phyloP scores from a whole-genome alignment of 2,113 vertebrate species.

The Ranitomeya variabilis region DNA sequence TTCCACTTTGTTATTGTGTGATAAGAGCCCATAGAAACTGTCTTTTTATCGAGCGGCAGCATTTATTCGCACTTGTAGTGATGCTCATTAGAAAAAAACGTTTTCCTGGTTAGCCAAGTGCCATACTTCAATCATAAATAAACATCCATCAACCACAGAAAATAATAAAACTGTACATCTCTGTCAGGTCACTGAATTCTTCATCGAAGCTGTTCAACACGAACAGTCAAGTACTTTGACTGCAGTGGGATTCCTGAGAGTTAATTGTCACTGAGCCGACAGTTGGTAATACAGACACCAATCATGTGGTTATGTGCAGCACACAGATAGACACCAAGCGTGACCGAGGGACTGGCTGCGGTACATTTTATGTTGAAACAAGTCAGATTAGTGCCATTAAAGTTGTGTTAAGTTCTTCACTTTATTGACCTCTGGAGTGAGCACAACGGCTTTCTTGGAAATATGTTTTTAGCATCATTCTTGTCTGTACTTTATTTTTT shows the following conservation, averaged over 20 bases:
- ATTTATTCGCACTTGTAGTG: background rate
- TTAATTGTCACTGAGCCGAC: slow-evolving; percentile 19
- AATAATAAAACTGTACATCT: background rate
- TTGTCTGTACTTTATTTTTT: too few species aligned
- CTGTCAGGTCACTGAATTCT: background rate
- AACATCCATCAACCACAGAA: slow-evolving; percentile 1
- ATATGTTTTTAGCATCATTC: background rate
- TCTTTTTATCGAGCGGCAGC: background rate
- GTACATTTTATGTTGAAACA: background rate
- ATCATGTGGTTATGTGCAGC: slow-evolving; percentile 35
- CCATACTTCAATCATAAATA: background rate
- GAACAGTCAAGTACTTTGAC: slow-evolving; percentile 13
- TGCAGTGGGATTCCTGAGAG: background rate
- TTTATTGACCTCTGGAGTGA: background rate
- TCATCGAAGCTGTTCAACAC: background rate
- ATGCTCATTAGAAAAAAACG: background rate
- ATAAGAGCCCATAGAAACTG: too few species aligned
- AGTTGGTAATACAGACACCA: background rate
- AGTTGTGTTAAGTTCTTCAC: background rate
- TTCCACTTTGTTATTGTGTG: background rate
- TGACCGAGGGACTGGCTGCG: background rate
- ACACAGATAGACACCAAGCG: slow-evolving; percentile 8
- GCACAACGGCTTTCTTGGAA: background rate
- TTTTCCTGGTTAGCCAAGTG: slow-evolving; percentile 26
- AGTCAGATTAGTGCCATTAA: background rate